Percentiles rank a stretch among this genome's conserved stretches.
Evolutionary conservation across 2,797 vertebrate species (phyloP).

Genomic region (Cephalopachus bancanus): DNA sequence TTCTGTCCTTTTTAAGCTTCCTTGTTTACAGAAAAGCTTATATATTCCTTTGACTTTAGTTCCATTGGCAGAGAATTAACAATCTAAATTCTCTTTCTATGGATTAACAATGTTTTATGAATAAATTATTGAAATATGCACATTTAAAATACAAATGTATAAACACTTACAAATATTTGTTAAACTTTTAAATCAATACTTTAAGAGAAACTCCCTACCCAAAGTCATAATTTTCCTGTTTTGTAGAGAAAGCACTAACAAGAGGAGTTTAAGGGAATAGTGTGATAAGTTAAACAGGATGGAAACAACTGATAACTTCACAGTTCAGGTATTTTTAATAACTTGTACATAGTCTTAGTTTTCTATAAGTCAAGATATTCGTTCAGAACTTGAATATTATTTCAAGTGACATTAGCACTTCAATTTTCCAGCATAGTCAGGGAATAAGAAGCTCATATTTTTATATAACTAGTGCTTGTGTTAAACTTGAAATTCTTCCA

Average conservation of each 20-base stretch:
- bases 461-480: conserved; percentile 8
- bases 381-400: conserved; percentile 31
- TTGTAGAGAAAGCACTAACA: neutral
- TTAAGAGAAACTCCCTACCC: conserved; percentile 22
- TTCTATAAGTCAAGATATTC: conserved; percentile 12
- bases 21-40: conserved; percentile 13
- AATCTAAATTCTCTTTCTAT: conserved; percentile 33
- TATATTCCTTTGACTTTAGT: conserved; percentile 45
- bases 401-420: conserved; percentile 23
- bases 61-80: conserved; percentile 50
- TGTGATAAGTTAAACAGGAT: neutral
- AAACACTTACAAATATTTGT: conserved; percentile 48
- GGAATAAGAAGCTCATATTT: conserved; percentile 2
- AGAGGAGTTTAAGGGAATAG: neutral
- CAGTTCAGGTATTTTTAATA: conserved; percentile 44
- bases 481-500: conserved; percentile 61
- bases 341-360: neutral
- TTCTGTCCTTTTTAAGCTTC: conserved; percentile 47
- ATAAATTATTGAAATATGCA: conserved; percentile 24
- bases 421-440: neutral
- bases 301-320: conserved; percentile 39
- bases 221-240: conserved; percentile 17
- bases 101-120: conserved; percentile 46
- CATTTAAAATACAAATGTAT: neutral
- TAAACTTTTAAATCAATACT: conserved; percentile 21